Base-by-base conservation (phyloP, 2,797 vertebrate genomes). In the Enteromius viviparus region DNA sequence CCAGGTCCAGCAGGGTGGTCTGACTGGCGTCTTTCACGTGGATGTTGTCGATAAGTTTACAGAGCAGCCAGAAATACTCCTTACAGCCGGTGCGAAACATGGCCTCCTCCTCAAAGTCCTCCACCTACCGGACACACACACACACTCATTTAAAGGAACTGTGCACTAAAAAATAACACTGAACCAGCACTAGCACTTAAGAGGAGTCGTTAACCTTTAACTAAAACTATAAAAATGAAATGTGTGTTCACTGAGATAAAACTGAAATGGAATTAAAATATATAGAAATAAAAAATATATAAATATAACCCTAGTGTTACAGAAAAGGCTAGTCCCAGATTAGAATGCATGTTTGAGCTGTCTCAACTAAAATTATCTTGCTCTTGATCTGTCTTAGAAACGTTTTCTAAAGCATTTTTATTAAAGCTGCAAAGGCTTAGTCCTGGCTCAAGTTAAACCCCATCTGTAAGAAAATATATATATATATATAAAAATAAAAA, bases 1-100 rank as follows among this genome's bases (percentile, higher is more conserved):
- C 98, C 89, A 99, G 95, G 93, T 99, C 98, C 55, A 99, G 95
- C 82, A 99, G 93, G 0, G 98, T 99, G 76, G 97, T 99, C 97
- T 99, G 97, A 92, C 96, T 97, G 84, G 98, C 97, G 74, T 99
- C 98, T 91, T 99, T 99, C 72, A 99, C 97, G 6, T 99, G 98
- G 92, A 99, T 99, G 93, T 99, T 99, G 93, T 99, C 98, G 72
- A 99, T 98, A 91, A 99, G 96, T 93, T 99, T 99, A 89, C 98
- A 99, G 53, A 99, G 96, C 89, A 99, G 94, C 98, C 98, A 99
- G 93, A 99, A 99, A 92, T 99, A 99, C 71, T 99, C 98, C 89
- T 99, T 99, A 93, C 98, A 99, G 87, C 98, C 98, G 3, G 96
- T 97, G 91, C 94, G 93, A 84, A 99, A 83, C 87, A 98, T 92